A percentile compares a stretch with the other conserved stretches of the same genome.
phyloP scores from a whole-genome alignment of 2,113 vertebrate genomes.

The Corynorhinus townsendii region DNA sequence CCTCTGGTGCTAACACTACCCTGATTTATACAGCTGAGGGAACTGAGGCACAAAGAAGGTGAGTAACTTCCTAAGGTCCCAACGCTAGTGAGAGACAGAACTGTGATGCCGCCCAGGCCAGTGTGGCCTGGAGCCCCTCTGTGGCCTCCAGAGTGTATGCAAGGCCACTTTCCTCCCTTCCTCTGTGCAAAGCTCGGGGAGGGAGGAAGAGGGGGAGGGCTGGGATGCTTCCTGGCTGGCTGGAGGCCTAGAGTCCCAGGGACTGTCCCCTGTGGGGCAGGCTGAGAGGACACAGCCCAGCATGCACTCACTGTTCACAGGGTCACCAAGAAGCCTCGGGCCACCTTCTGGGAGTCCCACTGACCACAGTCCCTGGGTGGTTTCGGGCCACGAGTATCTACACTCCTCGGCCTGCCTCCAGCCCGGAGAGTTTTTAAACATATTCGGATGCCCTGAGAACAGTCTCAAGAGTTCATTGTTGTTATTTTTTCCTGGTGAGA shows the following conservation, averaged over 20 bases:
- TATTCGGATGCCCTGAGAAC: neutral
- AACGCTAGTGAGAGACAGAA: neutral
- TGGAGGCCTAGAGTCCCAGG: neutral
- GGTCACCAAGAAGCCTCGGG: neutral
- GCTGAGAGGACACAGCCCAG: neutral
- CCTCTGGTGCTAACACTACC: neutral
- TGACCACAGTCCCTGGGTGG: neutral
- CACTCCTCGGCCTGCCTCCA: neutral
- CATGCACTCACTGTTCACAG: fast-evolving
- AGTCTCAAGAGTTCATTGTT: neutral
- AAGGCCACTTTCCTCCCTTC: neutral
- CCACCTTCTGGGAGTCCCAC: neutral
- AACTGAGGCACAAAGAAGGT: neutral
- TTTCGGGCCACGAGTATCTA: neutral
- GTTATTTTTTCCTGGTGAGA: neutral
- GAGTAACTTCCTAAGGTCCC: neutral
- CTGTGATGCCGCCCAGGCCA: neutral
- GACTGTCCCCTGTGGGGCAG: neutral
- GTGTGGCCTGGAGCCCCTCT: neutral
- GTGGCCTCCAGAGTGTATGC: neutral
- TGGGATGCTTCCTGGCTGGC: no score
- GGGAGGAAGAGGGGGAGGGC: neutral
- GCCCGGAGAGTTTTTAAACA: neutral
- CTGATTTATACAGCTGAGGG: neutral
- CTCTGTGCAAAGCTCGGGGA: neutral